These are phyloP conservation scores for Camelus dromedarius DNA, from an alignment of 2,113 vertebrate species.

Conservation along the genomic window DNA sequence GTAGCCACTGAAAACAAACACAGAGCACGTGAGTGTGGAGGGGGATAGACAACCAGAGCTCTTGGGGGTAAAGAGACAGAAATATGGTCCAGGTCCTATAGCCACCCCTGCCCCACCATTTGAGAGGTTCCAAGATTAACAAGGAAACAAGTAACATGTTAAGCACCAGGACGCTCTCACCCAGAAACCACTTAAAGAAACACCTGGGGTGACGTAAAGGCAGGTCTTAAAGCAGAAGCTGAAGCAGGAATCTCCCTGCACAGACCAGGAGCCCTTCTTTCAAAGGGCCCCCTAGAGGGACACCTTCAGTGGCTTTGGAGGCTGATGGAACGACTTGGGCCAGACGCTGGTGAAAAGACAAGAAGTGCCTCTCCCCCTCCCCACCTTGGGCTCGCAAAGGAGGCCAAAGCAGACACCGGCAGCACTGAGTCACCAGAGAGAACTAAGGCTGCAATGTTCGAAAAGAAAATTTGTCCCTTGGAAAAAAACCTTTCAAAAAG, in stretches of 20 bases:
- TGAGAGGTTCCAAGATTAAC: not conserved
- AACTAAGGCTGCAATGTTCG: not conserved
- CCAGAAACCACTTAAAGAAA: not conserved
- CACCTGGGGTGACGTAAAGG: slow-evolving; percentile 2
- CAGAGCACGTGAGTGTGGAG: slow-evolving; percentile 15
- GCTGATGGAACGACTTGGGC: not conserved
- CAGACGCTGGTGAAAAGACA: not conserved
- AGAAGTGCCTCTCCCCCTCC: not conserved
- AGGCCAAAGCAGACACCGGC: not conserved
- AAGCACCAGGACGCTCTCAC: not conserved
- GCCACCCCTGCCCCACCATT: not conserved
- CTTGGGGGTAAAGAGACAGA: not conserved
- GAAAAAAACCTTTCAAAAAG: slow-evolving; percentile 7
- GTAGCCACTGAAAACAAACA: slow-evolving; percentile 92
- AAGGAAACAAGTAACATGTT: not conserved
- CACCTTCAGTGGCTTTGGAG: not conserved
- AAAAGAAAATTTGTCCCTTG: slow-evolving; percentile 43
- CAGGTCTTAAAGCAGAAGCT: not conserved
- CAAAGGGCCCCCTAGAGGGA: not conserved
- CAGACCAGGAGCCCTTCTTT: not conserved
- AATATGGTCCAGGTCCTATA: not conserved
- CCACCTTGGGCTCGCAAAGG: not conserved
- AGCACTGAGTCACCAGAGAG: slow-evolving; percentile 30
- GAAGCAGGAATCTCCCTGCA: not conserved
- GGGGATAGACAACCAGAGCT: not conserved